These are phyloP conservation scores for Gnathonemus longibarbis DNA, from an alignment of 2,113 vertebrate genomes.

Conservation along the genomic window DNA sequence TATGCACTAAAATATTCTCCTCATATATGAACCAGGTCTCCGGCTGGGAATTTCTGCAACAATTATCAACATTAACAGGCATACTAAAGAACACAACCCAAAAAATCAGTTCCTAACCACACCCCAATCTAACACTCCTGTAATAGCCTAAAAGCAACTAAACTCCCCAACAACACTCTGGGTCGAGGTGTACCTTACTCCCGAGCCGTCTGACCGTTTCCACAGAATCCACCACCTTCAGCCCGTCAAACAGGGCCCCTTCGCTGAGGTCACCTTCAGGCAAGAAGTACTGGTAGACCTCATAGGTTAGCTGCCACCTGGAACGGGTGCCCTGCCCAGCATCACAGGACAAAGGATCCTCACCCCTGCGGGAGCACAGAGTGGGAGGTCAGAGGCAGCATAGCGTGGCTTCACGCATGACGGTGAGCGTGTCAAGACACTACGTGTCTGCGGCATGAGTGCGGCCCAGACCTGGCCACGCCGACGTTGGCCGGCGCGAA, in stretches of 20 bases:
- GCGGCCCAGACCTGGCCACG: neutral
- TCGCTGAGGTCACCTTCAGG: constrained; percentile 25
- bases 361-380: neutral
- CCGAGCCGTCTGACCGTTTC: constrained; percentile 10
- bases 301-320: constrained; percentile 27
- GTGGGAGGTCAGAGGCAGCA: neutral
- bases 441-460: too few relatives aligned
- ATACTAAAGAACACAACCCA: neutral
- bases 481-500: constrained; percentile 31
- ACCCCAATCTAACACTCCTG: neutral
- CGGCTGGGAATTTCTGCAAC: neutral
- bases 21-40: neutral
- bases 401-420: neutral
- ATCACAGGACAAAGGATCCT: constrained; percentile 18
- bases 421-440: neutral
- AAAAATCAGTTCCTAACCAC: neutral
- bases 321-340: neutral
- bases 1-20: neutral
- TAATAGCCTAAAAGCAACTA: neutral
- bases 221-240: constrained; percentile 21
- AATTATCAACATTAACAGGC: neutral
- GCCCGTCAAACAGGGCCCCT: neutral
- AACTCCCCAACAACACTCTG: neutral
- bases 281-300: constrained; percentile 28
- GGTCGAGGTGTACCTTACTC: constrained; percentile 10